Evolutionary conservation across 2,888 invertebrate species (phyloP).

Genomic region (Erynnis tages): DNA sequence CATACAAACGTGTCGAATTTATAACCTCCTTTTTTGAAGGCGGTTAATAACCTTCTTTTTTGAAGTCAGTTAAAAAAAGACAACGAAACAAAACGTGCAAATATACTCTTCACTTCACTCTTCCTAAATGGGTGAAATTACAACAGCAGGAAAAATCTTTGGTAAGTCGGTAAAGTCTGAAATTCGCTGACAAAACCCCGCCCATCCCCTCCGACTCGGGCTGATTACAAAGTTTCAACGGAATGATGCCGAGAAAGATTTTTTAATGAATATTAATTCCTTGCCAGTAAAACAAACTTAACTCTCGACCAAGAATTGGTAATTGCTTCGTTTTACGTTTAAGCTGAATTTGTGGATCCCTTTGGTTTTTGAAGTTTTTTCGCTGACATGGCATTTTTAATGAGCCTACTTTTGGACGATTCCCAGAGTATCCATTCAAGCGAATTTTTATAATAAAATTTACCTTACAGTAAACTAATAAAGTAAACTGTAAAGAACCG

Average conservation of each 20-base stretch:
- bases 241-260: constrained; percentile 73
- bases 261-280: constrained; percentile 81
- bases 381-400: constrained; percentile 34
- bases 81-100: constrained; percentile 42
- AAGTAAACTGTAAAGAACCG: too few species aligned
- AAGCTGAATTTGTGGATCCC: constrained; percentile 57
- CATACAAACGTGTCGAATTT: too few species aligned
- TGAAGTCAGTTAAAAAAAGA: constrained; percentile 34
- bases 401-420: constrained; percentile 29
- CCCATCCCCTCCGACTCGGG: constrained; percentile 45
- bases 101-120: constrained; percentile 39
- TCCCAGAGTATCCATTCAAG: too few species aligned
- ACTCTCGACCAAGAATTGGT: constrained; percentile 64
- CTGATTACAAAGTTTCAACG: constrained; percentile 77
- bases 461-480: too few species aligned
- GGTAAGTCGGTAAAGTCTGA: constrained; percentile 59
- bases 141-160: constrained; percentile 62
- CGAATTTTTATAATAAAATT: too few species aligned
- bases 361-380: constrained; percentile 46
- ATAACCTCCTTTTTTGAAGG: too few species aligned
- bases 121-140: constrained; percentile 53
- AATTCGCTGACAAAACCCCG: constrained; percentile 62
- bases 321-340: constrained; percentile 70
- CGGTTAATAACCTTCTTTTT: too few species aligned
- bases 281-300: constrained; percentile 75